Evolutionary conservation across 2,888 invertebrate genomes (phyloP).

Genomic region (Torymus tubicola): DNA sequence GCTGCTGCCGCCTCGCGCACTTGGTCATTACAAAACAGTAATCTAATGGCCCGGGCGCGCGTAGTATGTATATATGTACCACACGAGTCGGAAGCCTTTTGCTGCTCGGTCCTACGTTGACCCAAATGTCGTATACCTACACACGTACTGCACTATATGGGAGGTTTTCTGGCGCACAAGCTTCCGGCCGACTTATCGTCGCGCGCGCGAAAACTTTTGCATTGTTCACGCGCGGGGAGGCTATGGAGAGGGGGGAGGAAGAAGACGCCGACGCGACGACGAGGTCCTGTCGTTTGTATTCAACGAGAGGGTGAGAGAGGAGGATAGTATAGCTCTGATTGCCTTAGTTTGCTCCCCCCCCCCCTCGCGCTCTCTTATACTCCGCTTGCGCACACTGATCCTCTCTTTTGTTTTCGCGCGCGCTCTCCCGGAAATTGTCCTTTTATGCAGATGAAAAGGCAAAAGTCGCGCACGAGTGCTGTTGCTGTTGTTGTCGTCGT

Average conservation of each 20-base stretch:
- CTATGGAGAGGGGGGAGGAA: background rate
- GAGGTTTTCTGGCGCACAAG: background rate
- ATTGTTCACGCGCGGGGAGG: constrained; percentile 32
- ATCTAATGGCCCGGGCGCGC: constrained; percentile 30
- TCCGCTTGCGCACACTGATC: constrained; percentile 11
- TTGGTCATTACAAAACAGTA: constrained; percentile 50
- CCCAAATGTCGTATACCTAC: constrained; percentile 18
- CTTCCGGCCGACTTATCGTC: constrained; percentile 47
- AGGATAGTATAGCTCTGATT: constrained; percentile 29
- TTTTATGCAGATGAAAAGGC: constrained; percentile 41
- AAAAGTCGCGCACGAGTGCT: too few species aligned
- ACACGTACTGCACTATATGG: too few species aligned
- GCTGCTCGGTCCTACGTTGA: background rate
- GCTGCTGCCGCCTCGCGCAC: constrained; percentile 16
- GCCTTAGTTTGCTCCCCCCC: constrained; percentile 29
- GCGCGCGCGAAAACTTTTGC: constrained; percentile 32
- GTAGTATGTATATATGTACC: background rate
- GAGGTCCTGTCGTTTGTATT: constrained; percentile 21
- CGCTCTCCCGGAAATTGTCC: constrained; percentile 33
- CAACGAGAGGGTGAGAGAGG: constrained; percentile 21
- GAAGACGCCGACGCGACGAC: background rate
- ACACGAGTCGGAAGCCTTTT: background rate
- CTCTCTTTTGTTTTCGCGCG: constrained; percentile 34
- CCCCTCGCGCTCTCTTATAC: background rate
- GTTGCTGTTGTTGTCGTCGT: too few species aligned